Conservation (phyloP, 2,888 invertebrate genomes). For the Pachycephus smyrnensis region DNA sequence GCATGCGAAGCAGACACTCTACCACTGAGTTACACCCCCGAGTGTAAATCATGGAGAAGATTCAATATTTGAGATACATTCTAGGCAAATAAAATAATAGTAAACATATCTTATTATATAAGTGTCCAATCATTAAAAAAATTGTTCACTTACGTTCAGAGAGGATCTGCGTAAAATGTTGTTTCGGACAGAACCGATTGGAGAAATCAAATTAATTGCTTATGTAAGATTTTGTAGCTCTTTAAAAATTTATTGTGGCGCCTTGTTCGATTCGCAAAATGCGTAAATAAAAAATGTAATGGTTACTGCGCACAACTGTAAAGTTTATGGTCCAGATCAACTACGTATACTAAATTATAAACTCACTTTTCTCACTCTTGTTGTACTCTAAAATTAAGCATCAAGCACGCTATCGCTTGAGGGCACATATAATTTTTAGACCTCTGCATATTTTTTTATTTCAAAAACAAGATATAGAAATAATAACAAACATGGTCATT, state of each 20-base stretch:
- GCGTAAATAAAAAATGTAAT: background rate
- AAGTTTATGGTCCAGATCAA: background rate
- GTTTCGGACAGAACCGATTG: background rate
- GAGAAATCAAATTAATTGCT: background rate
- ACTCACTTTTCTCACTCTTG: background rate
- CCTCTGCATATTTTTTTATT: constrained; percentile 1
- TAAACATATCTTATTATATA: background rate
- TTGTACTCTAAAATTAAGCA: background rate
- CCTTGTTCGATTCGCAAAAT: background rate
- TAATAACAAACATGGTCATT: constrained; percentile 16
- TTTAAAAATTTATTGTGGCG: background rate
- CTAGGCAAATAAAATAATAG: background rate
- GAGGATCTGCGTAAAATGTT: background rate
- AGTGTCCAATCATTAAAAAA: background rate
- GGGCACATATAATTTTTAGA: background rate
- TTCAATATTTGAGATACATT: background rate
- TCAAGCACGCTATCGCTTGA: background rate
- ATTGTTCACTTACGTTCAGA: background rate
- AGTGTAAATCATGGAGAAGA: background rate
- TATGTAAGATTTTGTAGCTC: background rate
- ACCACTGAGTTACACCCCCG: constrained; percentile 68
- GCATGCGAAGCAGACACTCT: constrained; percentile 68
- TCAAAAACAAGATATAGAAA: constrained; percentile 16
- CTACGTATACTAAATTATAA: background rate
- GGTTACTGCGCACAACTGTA: background rate